Evolutionary conservation across 2,888 invertebrate genomes (phyloP).

Genomic region (Drosophila meridionalis): DNA sequence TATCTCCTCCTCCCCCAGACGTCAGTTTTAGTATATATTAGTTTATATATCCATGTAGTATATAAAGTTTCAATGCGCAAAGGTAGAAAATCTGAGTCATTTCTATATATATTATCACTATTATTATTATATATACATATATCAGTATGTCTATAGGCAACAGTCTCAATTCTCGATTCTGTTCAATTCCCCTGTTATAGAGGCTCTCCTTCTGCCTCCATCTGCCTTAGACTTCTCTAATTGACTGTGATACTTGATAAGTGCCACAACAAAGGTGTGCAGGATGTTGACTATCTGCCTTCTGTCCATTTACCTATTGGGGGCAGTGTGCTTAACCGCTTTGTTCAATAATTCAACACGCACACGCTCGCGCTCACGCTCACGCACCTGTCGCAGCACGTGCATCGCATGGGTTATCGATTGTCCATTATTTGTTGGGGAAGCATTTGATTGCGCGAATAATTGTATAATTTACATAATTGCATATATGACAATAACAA

Average conservation of each 20-base stretch:
- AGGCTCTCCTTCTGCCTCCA: too few species aligned
- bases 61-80: neutral
- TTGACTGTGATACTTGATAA: neutral
- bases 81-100: neutral
- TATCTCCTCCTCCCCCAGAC: too few species aligned
- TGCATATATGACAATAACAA: neutral
- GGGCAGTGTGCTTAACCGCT: neutral
- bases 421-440: constrained; percentile 5
- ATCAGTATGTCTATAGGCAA: too few species aligned
- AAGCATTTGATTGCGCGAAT: neutral
- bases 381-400: constrained; percentile 4
- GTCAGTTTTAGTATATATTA: too few species aligned
- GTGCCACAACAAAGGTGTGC: neutral
- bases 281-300: neutral
- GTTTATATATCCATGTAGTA: too few species aligned
- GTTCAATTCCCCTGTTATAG: too few species aligned
- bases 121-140: too few species aligned
- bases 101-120: neutral
- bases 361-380: neutral
- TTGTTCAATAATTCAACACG: neutral
- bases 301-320: neutral
- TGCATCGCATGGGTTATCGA: constrained; percentile 3
- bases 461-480: constrained; percentile 9
- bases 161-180: too few species aligned
- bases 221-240: neutral